Evolutionary conservation across 2,113 vertebrate genomes (phyloP).

Genomic region (Pteropus alecto): DNA sequence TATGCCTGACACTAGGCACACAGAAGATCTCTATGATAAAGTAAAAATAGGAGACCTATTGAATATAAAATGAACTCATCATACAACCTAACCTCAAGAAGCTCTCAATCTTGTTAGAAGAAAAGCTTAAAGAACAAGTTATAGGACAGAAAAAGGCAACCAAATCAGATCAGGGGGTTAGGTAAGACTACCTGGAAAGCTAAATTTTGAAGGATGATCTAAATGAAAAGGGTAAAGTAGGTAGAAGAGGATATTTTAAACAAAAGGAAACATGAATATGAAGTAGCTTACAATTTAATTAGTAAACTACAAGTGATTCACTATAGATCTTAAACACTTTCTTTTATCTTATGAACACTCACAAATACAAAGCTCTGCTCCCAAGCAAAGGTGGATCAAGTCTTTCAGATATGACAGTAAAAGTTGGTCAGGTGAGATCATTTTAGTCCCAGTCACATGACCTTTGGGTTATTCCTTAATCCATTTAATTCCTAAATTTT

Average conservation of each 20-base stretch:
- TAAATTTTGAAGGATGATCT: background rate
- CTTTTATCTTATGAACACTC: background rate
- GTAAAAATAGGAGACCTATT: background rate
- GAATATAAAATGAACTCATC: background rate
- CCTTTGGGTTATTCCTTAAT: background rate
- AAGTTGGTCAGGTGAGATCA: background rate
- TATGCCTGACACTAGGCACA: background rate
- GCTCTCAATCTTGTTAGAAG: background rate
- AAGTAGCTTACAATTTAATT: background rate
- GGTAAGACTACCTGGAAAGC: constrained; percentile 2
- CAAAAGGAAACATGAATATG: background rate
- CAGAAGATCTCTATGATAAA: background rate
- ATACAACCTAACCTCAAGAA: background rate
- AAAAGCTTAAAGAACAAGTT: background rate
- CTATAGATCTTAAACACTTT: background rate
- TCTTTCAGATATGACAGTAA: background rate
- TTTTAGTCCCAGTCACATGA: background rate
- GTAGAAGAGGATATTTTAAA: background rate
- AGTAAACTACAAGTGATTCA: background rate
- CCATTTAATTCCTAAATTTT: background rate
- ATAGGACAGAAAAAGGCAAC: background rate
- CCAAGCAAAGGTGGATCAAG: background rate
- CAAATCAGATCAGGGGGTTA: background rate
- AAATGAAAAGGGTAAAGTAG: background rate
- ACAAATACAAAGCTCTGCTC: background rate